These are phyloP conservation scores for Apostichopus parvimensis DNA, from an alignment of 35 echinoderm and acorn worm species.

Conservation along the genomic window DNA sequence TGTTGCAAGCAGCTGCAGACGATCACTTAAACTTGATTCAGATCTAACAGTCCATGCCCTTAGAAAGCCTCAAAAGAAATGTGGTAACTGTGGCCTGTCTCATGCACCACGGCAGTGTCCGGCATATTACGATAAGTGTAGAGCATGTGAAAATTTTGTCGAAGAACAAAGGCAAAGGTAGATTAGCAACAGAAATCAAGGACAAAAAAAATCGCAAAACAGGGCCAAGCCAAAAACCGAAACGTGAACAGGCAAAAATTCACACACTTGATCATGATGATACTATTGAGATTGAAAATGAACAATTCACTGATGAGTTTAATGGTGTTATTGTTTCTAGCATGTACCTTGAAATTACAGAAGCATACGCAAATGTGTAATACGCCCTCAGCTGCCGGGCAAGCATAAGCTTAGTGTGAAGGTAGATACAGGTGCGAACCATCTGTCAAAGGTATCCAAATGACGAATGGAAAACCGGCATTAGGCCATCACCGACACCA, in stretches of 20 bases:
- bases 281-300: background rate
- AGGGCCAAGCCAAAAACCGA: too few relatives aligned
- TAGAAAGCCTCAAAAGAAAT: slow-evolving; percentile 3
- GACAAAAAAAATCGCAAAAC: too few relatives aligned
- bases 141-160: slow-evolving; percentile 45
- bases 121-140: slow-evolving; percentile 65
- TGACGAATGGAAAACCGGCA: background rate
- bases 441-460: slow-evolving; percentile 21
- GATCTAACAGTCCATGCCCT: background rate
- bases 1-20: slow-evolving; percentile 34
- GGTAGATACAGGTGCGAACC: slow-evolving; percentile 20
- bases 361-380: background rate
- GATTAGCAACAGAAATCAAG: too few relatives aligned
- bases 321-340: too few relatives aligned
- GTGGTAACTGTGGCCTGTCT: slow-evolving; percentile 55
- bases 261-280: background rate
- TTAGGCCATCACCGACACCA: background rate
- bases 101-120: slow-evolving; percentile 70
- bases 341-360: too few relatives aligned
- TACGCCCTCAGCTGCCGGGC: slow-evolving; percentile 14
- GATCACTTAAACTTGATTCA: slow-evolving; percentile 37
- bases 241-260: too few relatives aligned
- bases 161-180: slow-evolving; percentile 38
- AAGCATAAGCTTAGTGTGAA: background rate
- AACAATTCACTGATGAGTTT: background rate